Base-by-base conservation (phyloP, 2,113 vertebrate genomes). In the Coreoperca whiteheadi region DNA sequence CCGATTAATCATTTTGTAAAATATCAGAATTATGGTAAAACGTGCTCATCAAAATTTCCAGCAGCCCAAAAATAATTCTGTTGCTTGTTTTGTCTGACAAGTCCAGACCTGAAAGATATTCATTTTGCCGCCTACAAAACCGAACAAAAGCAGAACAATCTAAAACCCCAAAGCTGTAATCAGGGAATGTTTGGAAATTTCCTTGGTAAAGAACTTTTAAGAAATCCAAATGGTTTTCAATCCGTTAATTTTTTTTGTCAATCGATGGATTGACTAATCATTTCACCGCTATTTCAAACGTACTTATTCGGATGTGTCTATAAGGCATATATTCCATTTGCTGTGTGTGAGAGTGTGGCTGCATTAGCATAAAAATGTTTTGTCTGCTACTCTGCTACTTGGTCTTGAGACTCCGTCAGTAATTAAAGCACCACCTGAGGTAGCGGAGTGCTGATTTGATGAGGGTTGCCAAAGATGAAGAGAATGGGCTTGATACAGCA, bases 351-450 rank as follows among this genome's bases (percentile, higher is more conserved):
- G 28, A 48, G 64, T 73, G 53, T 64, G 70, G 34, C 39, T 61
- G 79, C 87, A 89, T 92, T 90, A 87, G 74, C 66, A 86, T 73
- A 87, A 81, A 73, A 63, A 30, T 39, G 75, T 89, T 77, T 83
- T 71, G 23, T 82, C 79, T 87, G 70, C n/a, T n/a, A n/a, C n/a
- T n/a, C n/a, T n/a, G n/a, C 78, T 83, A 46, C 74, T 75, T 74
- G 76, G 72, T 89, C 79, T 80, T 78, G 79, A 91, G 78, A 82
- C 87, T 89, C 75, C 60, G 77, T 87, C 83, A 77, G 91, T 93
- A 94, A 94, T 94, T 94, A 94, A 93, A 87, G 85, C 67, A 79
- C 61, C 79, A 93, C 86, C 92, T 87, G 90, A 91, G 92, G 92
- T 91, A 88, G 90, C 79, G 63, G 68, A 87, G 82, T 70, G 82